Evolutionary conservation across 2,797 vertebrate species (phyloP).

Genomic region (Orientallactaga sibirica): DNA sequence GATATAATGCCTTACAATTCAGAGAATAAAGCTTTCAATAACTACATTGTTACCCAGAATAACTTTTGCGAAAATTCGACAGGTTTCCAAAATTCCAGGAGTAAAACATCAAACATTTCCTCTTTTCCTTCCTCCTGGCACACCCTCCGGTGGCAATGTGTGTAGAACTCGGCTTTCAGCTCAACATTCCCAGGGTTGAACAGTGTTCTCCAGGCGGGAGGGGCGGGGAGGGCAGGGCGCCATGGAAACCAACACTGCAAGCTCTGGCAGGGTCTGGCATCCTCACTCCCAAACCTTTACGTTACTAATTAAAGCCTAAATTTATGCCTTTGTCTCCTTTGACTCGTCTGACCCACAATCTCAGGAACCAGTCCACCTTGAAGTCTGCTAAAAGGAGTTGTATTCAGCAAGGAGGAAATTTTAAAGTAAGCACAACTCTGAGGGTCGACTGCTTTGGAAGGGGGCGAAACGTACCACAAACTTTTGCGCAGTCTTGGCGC

Average conservation of each 20-base stretch:
- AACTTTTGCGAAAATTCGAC: background rate
- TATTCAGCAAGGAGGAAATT: background rate
- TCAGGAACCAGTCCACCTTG: background rate
- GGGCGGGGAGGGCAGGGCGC: too few relatives aligned
- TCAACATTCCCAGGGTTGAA: slow-evolving; percentile 33
- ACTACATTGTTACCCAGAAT: background rate
- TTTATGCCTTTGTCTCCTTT: background rate
- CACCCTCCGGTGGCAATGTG: background rate
- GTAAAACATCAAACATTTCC: slow-evolving; percentile 37
- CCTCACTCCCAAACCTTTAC: slow-evolving; percentile 11
- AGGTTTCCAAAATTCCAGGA: slow-evolving; percentile 47
- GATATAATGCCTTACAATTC: slow-evolving; percentile 54
- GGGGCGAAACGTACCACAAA: background rate
- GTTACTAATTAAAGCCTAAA: slow-evolving; percentile 17
- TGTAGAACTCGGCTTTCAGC: slow-evolving; percentile 27
- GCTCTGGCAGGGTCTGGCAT: background rate
- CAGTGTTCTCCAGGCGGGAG: background rate
- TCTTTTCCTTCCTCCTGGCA: too few relatives aligned
- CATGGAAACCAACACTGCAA: background rate
- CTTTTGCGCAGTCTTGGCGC: slow-evolving; percentile 50
- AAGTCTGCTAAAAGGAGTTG: background rate
- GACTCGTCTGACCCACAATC: background rate
- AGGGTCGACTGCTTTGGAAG: background rate
- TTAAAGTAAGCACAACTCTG: background rate
- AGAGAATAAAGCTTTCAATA: slow-evolving; percentile 29